A percentile compares a stretch with the other conserved stretches of the same genome.
Evolutionary conservation across 2,113 vertebrate species (phyloP).

Genomic region (Dermatemys mawii): DNA sequence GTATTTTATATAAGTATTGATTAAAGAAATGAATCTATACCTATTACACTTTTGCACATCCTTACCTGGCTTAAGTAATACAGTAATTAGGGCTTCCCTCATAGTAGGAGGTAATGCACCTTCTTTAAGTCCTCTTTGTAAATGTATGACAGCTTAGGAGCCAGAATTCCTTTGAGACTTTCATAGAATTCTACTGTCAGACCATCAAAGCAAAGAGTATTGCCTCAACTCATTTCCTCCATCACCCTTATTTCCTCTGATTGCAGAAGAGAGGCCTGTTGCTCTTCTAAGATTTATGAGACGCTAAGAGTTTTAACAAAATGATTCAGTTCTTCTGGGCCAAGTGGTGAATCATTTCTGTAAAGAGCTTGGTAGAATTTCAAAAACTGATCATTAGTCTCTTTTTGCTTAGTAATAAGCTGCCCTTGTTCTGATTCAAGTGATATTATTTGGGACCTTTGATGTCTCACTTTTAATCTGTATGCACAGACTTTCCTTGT

Average conservation of each 20-base stretch:
- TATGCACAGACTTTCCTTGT: not conserved
- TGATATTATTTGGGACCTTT: not conserved
- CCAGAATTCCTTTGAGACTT: not conserved
- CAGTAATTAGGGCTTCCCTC: not conserved
- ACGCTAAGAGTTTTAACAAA: not conserved
- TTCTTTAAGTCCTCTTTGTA: not conserved
- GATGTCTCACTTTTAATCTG: not conserved
- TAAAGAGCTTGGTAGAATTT: not conserved
- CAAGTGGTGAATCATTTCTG: not conserved
- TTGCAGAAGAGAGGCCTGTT: not conserved
- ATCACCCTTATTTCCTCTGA: not conserved
- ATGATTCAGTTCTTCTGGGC: not conserved
- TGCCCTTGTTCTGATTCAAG: not conserved
- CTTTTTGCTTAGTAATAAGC: not conserved
- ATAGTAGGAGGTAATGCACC: not conserved
- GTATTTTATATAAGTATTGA: not conserved
- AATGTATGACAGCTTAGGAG: not conserved
- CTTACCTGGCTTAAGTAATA: not conserved
- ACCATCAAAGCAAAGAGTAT: not conserved
- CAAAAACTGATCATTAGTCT: not conserved
- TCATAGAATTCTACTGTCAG: not conserved
- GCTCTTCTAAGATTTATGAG: not conserved
- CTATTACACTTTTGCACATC: not conserved
- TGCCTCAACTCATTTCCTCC: not conserved
- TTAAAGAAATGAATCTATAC: not conserved